Evolutionary conservation across 2,888 invertebrate genomes (phyloP), one percentile per base, ranked within the genome.

Genomic region (Geotrupes spiniger): DNA sequence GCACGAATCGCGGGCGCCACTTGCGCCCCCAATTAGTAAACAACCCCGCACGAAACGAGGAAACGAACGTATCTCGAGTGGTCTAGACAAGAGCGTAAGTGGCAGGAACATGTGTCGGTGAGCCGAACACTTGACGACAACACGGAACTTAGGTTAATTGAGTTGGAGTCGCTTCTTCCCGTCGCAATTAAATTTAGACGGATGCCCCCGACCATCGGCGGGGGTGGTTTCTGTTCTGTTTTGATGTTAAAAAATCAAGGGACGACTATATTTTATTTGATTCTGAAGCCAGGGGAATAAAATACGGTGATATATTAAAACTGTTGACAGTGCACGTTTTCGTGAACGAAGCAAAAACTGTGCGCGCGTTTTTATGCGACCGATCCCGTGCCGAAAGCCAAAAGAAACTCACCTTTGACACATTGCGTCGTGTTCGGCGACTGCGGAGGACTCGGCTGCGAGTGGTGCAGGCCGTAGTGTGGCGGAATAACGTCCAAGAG

Each of bases 401-500:
- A n/a, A n/a, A n/a, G 9, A 11, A 38, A 53, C 52, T 54, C 60
- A 71, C 70, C 70, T 64, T 68, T 74, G 68, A 73, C 61, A 45
- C 61, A 65, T 38, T 62, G 63, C 11, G 62, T 61, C 29, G 61
- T 76, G 66, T 75, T 76, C 11, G 79, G 79, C 0, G 78, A 78
- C 38, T 76, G 76, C 17, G 80, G 79, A 45, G 71, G 72, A 52
- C 63, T 63, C 0, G 66, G 63, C 17, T 67, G 66, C 66, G 73
- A 62, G 42, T 70, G 69, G 51, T 69, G 64, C 40, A 64, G 39
- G 28, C 62, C 64, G 53, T 79, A 79, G 60, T 79, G 78, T 6
- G 80, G 76, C 10, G 81, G 78, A 42, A 81, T 75, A 39, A 82
- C 70, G 59, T 83, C 82, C 52, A 82, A 76, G 5, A 83, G 79